phyloP scores from a whole-genome alignment of 2,797 vertebrate species.

The Neosilurus hyrtlii region DNA sequence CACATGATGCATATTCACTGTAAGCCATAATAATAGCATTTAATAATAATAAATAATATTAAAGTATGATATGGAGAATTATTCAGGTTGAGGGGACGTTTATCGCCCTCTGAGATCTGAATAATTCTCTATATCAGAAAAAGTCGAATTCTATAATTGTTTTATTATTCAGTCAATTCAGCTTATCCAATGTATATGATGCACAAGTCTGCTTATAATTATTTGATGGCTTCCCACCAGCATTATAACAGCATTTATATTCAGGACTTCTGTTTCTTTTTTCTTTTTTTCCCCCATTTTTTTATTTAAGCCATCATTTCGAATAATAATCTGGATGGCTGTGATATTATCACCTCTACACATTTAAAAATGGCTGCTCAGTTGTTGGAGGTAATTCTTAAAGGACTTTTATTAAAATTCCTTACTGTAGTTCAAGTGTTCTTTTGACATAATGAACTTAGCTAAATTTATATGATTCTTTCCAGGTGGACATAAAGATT shows the following conservation, averaged over 20 bases:
- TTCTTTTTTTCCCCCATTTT: constrained; percentile 34
- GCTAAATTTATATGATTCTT: not conserved
- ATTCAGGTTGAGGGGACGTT: no score
- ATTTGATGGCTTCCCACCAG: no score
- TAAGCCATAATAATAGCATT: not conserved
- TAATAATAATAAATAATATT: no score
- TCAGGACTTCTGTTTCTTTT: not conserved
- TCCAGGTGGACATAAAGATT: constrained; percentile 81
- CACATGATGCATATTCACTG: not conserved
- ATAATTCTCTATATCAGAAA: no score
- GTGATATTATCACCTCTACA: constrained; percentile 72
- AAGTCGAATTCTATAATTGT: no score
- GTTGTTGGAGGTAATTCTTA: constrained; percentile 83
- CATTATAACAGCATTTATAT: not conserved
- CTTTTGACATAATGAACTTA: not conserved
- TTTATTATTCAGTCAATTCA: no score
- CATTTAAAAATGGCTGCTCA: constrained; percentile 77
- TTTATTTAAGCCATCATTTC: constrained; percentile 76
- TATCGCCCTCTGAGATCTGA: no score
- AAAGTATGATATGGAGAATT: no score
- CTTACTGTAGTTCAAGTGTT: not conserved
- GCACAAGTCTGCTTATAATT: no score
- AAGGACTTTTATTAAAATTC: not conserved
- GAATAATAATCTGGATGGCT: constrained; percentile 89
- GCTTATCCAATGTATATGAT: no score